A percentile compares a stretch with the other conserved stretches of the same genome.
phyloP scores from a whole-genome alignment of 2,888 invertebrate species.

The Cantharis rufa region DNA sequence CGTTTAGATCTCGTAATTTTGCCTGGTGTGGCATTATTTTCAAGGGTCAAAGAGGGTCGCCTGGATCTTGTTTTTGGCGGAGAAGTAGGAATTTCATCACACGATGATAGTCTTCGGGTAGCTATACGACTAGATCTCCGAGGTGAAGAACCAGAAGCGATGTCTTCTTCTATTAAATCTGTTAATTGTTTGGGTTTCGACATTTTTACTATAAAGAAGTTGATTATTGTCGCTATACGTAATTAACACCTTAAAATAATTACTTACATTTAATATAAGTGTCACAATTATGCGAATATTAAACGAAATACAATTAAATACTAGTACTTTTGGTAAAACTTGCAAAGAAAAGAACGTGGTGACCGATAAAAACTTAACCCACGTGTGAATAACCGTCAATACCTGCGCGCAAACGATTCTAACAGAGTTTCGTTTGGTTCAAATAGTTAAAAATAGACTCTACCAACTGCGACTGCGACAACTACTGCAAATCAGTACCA shows the following conservation, averaged over 20 bases:
- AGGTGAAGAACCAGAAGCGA: background rate
- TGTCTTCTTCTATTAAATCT: conserved; percentile 9
- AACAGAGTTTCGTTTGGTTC: background rate
- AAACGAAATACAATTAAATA: background rate
- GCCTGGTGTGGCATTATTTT: conserved; percentile 4
- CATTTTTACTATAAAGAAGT: conserved; percentile 12
- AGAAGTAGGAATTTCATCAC: conserved; percentile 4
- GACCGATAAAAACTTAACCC: background rate
- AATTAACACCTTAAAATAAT: background rate
- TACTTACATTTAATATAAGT: background rate
- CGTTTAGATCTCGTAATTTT: conserved; percentile 22
- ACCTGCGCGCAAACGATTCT: background rate
- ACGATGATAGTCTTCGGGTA: conserved; percentile 29
- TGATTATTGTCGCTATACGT: background rate
- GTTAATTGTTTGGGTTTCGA: conserved; percentile 5
- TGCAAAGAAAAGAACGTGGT: background rate
- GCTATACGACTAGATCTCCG: conserved; percentile 22
- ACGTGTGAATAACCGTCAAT: background rate
- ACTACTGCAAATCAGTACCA: background rate
- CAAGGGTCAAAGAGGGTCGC: background rate
- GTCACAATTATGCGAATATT: background rate
- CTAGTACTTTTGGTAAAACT: background rate
- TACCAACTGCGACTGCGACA: background rate
- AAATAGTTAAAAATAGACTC: background rate
- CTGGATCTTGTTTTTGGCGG: background rate